Evolutionary conservation across 2,797 vertebrate species (phyloP).

Genomic region (Pempheris klunzingeri): DNA sequence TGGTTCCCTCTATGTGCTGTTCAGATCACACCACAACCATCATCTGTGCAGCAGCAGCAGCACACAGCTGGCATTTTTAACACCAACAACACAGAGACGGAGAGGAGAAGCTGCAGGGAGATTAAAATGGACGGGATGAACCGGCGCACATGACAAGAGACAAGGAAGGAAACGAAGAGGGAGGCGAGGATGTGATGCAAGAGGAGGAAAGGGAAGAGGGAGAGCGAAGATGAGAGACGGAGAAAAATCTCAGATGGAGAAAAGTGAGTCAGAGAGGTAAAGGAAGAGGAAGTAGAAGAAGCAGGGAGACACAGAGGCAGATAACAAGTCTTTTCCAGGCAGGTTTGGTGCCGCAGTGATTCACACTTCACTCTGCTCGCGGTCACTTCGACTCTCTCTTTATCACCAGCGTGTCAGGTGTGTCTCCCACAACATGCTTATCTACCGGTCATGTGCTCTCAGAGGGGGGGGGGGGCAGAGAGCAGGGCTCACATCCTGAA

Average conservation of each 20-base stretch:
- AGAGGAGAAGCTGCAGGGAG: conserved; percentile 23
- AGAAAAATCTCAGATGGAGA: not conserved
- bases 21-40: too few relatives aligned
- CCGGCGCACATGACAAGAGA: conserved; percentile 42
- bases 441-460: too few relatives aligned
- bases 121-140: conserved; percentile 49
- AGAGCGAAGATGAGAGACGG: conserved; percentile 24
- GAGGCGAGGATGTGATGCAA: conserved; percentile 63
- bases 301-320: not conserved
- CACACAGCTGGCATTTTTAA: conserved; percentile 5
- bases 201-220: conserved; percentile 45
- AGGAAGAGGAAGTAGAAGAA: conserved; percentile 21
- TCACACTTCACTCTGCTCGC: not conserved
- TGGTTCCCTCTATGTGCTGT: too few relatives aligned
- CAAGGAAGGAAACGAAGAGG: conserved; percentile 28
- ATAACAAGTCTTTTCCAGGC: not conserved
- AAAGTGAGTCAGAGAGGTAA: conserved; percentile 34
- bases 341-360: not conserved
- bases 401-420: too few relatives aligned
- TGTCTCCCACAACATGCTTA: too few relatives aligned
- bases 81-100: not conserved
- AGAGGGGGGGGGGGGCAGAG: too few relatives aligned
- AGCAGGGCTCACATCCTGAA: too few relatives aligned
- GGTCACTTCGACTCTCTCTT: not conserved
- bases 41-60: not conserved